Conservation (phyloP, 2,888 invertebrate genomes). For the Phortica okadai region DNA sequence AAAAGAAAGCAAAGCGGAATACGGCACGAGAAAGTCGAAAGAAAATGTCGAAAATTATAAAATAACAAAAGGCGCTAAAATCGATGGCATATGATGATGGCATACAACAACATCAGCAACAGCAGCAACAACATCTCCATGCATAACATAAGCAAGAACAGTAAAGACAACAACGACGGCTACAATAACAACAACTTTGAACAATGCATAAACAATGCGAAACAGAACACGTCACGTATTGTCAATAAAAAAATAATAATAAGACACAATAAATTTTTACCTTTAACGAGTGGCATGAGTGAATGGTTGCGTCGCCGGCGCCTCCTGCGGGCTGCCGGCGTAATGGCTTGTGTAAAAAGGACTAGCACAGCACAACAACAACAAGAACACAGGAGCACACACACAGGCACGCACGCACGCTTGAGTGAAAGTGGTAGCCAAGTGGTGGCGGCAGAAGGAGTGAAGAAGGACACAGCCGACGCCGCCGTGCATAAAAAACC, state of each 20-base stretch:
- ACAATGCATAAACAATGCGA: constrained; percentile 26
- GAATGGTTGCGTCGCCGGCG: constrained; percentile 1
- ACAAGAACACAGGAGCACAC: neutral
- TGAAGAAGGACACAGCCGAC: constrained; percentile 2
- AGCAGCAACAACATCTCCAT: constrained; percentile 32
- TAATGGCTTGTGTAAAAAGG: constrained; percentile 29
- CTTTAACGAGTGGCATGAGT: constrained; percentile 60
- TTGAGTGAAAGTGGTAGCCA: neutral
- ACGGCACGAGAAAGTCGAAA: constrained; percentile 50
- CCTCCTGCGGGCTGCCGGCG: constrained; percentile 17
- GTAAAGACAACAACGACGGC: constrained; percentile 26
- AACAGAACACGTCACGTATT: constrained; percentile 71
- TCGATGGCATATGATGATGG: constrained; percentile 50
- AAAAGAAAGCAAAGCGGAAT: constrained; percentile 38
- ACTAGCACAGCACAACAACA: constrained; percentile 19
- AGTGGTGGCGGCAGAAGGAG: neutral
- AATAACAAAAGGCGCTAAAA: constrained; percentile 63
- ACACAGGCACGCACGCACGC: neutral
- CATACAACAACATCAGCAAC: constrained; percentile 14
- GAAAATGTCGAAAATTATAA: constrained; percentile 69
- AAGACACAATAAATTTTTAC: constrained; percentile 73
- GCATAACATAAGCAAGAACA: constrained; percentile 12
- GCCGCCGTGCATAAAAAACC: neutral
- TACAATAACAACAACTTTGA: constrained; percentile 35
- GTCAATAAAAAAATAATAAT: constrained; percentile 75